Base-by-base conservation (phyloP, 2,888 invertebrate species). In the Idaea biselata region DNA sequence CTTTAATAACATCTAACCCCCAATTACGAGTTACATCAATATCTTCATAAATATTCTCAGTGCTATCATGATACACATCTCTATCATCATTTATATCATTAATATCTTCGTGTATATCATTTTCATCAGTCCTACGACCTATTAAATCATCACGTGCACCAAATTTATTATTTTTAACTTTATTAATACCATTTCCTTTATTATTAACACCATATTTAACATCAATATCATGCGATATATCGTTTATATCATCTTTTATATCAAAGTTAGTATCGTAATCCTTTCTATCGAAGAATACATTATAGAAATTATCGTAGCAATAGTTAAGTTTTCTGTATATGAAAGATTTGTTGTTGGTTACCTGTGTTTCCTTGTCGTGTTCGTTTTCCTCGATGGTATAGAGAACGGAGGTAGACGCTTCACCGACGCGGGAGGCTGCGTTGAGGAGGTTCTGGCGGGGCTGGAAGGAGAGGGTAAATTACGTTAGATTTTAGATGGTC, bases 391-490 rank as follows among this genome's bases (percentile, higher is more conserved):
- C 97, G 83, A 99, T 98, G 61, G 97, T 97, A 77, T 97, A 95
- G 61, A 99, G 94, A 0, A 99, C 97, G 77, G 97, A 96, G 59
- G 98, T 97, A 64, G 98, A 98, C 0, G 99, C 98, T 84, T 99
- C 99, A 11, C 99, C 99, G 58, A 99, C 98, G 68, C 97, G 95
- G 16, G 98, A 98, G 0, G 99, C 99, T 0, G 99, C 99, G 83
- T 97, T 97, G 60, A 99, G 94, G 44, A 99, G 94, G 82, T 95
- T 97, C 89, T 99, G 98, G 14, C 99, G 95, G 0, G 98, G 97
- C 95, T 96, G 92, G 64, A 87, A 84, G 14, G 0, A 33, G 58
- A 18, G 63, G 56, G 64, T n/a, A 2, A 60, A 55, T 55, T 4
- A 17, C 3, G 11, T 8, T 1, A 16, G 17, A 16, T 32, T 60